Evolutionary conservation across 2,797 vertebrate genomes (phyloP).

Genomic region (Crax fasciolata): DNA sequence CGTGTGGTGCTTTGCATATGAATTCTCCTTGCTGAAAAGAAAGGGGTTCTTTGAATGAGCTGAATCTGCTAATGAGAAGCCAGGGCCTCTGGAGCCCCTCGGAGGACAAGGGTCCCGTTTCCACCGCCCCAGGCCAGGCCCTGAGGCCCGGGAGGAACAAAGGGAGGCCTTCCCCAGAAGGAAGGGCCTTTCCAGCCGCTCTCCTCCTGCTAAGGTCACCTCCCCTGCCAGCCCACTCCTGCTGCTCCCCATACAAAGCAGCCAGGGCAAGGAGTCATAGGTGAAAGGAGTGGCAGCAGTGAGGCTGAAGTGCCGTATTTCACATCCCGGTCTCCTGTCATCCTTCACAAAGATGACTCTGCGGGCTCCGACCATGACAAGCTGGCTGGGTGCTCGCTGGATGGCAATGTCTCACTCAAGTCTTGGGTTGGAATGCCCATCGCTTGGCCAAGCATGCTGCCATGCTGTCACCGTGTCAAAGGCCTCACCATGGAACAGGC

Average conservation of each 20-base stretch:
- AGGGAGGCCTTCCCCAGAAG: slow-evolving; percentile 31
- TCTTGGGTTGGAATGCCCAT: background rate
- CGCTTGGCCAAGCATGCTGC: accelerated
- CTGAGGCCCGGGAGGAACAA: slow-evolving; percentile 13
- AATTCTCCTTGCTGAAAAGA: slow-evolving; percentile 67
- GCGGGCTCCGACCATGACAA: background rate
- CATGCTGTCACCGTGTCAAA: accelerated
- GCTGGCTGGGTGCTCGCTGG: background rate
- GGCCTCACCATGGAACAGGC: background rate
- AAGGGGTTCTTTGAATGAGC: slow-evolving; percentile 54
- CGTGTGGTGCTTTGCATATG: slow-evolving; percentile 33
- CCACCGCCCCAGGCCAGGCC: background rate
- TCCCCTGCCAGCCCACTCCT: background rate
- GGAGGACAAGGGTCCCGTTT: slow-evolving; percentile 42
- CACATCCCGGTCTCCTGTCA: background rate
- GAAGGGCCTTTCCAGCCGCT: slow-evolving; percentile 38
- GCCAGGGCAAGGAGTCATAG: background rate
- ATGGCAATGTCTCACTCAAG: background rate
- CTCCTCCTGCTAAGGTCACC: slow-evolving; percentile 33
- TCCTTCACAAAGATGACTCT: background rate
- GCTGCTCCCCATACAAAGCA: background rate
- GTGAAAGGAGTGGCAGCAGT: background rate
- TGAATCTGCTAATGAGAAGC: slow-evolving; percentile 71
- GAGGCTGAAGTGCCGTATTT: background rate
- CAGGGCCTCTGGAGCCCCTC: slow-evolving; percentile 50